phyloP scores from a whole-genome alignment of 2,113 vertebrate genomes.

The Prionailurus viverrinus region DNA sequence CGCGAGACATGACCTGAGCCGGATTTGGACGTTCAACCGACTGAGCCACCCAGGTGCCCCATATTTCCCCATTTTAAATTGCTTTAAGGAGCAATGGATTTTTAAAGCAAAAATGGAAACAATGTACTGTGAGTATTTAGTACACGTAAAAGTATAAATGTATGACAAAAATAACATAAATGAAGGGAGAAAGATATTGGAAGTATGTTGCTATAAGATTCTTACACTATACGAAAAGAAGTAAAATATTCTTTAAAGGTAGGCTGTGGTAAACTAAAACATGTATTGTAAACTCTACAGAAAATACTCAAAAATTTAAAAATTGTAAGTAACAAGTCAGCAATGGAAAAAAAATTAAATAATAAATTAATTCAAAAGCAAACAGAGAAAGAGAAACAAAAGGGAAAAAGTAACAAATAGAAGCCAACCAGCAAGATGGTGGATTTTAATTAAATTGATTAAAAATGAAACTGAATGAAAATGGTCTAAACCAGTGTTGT shows the following conservation, averaged over 20 bases:
- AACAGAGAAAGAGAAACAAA: neutral
- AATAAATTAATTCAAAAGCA: neutral
- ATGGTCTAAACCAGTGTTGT: neutral
- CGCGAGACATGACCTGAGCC: no score
- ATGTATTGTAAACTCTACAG: neutral
- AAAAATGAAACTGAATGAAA: conserved; percentile 17
- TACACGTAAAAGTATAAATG: neutral
- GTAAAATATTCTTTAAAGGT: neutral
- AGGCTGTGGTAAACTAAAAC: neutral
- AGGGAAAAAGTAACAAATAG: neutral
- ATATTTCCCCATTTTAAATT: neutral
- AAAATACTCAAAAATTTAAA: neutral
- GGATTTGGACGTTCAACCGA: no score
- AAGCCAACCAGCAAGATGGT: neutral
- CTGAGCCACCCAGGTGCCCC: no score
- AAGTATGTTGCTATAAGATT: neutral
- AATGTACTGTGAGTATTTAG: neutral
- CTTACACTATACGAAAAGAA: neutral
- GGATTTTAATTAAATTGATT: conserved; percentile 27
- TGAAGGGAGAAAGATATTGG: neutral
- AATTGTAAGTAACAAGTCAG: neutral
- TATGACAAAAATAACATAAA: conserved; percentile 40
- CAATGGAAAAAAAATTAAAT: neutral
- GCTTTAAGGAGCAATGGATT: conserved; percentile 12
- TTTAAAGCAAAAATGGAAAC: conserved; percentile 32